phyloP scores from a whole-genome alignment of 2,797 vertebrate species.

The Propithecus perrieri region DNA sequence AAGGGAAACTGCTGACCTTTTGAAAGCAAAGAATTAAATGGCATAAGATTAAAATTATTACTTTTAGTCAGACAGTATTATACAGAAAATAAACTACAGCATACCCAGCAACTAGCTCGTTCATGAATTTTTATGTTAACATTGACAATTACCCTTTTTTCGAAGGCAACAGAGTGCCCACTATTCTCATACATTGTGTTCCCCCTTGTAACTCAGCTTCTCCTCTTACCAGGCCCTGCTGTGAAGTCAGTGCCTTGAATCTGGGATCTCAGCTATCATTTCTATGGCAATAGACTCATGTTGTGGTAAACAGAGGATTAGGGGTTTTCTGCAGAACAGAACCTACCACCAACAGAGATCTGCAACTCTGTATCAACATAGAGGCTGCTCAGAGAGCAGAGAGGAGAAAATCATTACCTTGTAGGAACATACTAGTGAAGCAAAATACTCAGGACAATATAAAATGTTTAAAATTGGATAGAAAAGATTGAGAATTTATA shows the following conservation, averaged over 20 bases:
- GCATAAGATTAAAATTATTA: constrained; percentile 37
- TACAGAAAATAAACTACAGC: constrained; percentile 53
- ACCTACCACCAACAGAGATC: constrained; percentile 35
- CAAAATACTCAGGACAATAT: neutral
- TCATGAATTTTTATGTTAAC: constrained; percentile 62
- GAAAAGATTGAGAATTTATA: neutral
- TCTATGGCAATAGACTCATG: constrained; percentile 79
- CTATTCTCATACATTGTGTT: constrained; percentile 42
- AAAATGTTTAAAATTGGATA: neutral
- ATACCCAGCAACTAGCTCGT: constrained; percentile 36
- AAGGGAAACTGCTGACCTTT: constrained; percentile 48
- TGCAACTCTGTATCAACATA: neutral
- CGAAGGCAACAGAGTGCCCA: constrained; percentile 51
- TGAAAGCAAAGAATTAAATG: constrained; percentile 53
- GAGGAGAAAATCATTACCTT: neutral
- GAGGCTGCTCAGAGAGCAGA: neutral
- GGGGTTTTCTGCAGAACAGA: constrained; percentile 72
- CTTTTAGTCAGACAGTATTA: constrained; percentile 34
- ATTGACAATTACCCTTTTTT: constrained; percentile 60
- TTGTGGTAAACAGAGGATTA: constrained; percentile 80
- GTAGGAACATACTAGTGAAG: neutral
- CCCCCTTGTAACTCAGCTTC: constrained; percentile 34
- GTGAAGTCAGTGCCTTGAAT: constrained; percentile 61
- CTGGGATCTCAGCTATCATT: constrained; percentile 78
- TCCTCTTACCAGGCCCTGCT: constrained; percentile 62